Base-by-base conservation (phyloP, 1,140 invertebrate species). In the Propsilocerus akamusi region DNA sequence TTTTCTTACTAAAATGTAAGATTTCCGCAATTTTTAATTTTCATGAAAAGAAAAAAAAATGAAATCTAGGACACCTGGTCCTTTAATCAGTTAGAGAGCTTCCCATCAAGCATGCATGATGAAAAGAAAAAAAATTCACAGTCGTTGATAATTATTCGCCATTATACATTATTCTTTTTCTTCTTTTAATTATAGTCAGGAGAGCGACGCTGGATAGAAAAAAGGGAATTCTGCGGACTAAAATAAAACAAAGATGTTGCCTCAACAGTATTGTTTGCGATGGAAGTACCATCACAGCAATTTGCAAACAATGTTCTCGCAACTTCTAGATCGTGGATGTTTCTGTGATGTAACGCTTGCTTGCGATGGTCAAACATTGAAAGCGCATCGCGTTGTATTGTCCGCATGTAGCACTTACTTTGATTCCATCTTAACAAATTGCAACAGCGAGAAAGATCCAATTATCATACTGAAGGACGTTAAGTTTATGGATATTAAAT, bases 251-350 rank as follows among this genome's bases (percentile, higher is more conserved):
- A 72, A 68, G 64, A 80, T 83, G 80, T 72, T 76, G 64, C 80
- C 81, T 47, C 85, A 89, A 68, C 86, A 90, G 70, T 91, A 89
- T 72, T 91, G 86, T 66, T 71, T 91, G 53, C 72, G 84, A 67
- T 90, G 87, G 87, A 89, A 89, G 62, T 88, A 89, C 66, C 87
- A 91, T 70, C 85, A 89, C 66, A 83, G 80, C 54, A 91, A 91
- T 66, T 71, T 91, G 51, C 80, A 88, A 66, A 86, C 80, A 23
- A 90, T 90, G 80, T 93, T 91, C 70, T 85, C 85, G 46, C 83
- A 90, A 62, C 71, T 92, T 51, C 68, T 91, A 25, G 84, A 89
- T 52, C 68, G 84, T 60, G 86, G 91, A 59, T 80, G 84, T 52
- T 92, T 92, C 68, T 87, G 89, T 69, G 87, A 95, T 70, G 85